Base-by-base conservation (phyloP, 2,888 invertebrate genomes). In the Scotopteryx bipunctaria region DNA sequence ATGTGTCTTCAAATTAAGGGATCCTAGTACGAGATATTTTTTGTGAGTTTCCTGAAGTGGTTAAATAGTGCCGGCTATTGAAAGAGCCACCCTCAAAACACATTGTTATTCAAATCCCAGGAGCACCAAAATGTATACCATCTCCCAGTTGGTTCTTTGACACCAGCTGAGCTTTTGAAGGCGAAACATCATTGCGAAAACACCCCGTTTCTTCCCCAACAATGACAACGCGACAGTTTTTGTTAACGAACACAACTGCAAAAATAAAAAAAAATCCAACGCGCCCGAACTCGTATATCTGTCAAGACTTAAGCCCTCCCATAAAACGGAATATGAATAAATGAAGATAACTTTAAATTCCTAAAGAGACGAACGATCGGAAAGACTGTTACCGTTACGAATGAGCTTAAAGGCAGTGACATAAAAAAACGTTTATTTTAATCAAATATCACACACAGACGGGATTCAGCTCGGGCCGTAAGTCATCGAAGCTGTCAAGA, bases 401-500 rank as follows among this genome's bases (percentile, higher is more conserved):
- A 86, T 85, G 77, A 69, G 83, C 82, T 87, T 84, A 82, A 84
- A 84, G 71, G 76, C 78, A 78, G 71, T 78, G 79, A 83, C 78
- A 81, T 79, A 83, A 86, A 81, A 47, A 74, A 65, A 54, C 59
- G 66, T 69, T 78, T 79, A n/a, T 81, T 78, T 80, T 75, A 74
- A 80, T 75, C 78, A 81, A 86, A 87, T 81, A 83, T 81, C 78
- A 86, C 78, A 86, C 83, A 83, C 81, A 78, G 76, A 65, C 73
- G 75, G 77, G 76, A 73, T 71, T 63, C 67, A 72, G 57, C 74
- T 69, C 72, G 69, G 75, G 69, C 73, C 86, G 86, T 90, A 88
- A 87, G 83, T 90, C 89, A 90, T 89, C 86, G 82, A 80, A 83
- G 78, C 86, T 90, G 89, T 87, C 89, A 84, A 87, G 89, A 89